These are phyloP conservation scores for Pachypanchax playfairii DNA, from an alignment of 2,113 vertebrate genomes.

Conservation along the genomic window DNA sequence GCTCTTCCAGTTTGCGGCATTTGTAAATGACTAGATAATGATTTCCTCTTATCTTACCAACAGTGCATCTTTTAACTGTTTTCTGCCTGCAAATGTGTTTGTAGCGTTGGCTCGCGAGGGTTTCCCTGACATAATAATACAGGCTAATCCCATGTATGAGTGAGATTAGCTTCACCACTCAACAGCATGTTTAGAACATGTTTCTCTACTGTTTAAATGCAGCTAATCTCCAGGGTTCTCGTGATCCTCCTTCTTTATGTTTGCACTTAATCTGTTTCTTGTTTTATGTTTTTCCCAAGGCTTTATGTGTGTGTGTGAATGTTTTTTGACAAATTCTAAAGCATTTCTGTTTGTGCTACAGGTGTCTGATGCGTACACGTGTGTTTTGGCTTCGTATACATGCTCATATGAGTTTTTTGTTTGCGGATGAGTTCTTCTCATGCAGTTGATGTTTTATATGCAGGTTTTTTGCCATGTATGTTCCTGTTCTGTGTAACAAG, in stretches of 20 bases:
- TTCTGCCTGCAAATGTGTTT: slow-evolving; percentile 43
- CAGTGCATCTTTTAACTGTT: slow-evolving; percentile 22
- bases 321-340: neutral
- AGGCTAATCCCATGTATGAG: slow-evolving; percentile 70
- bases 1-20: slow-evolving; percentile 17
- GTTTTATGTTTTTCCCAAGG: slow-evolving; percentile 51
- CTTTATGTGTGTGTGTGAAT: slow-evolving; percentile 10
- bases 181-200: slow-evolving; percentile 61
- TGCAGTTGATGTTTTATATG: slow-evolving; percentile 32
- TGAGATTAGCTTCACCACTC: slow-evolving; percentile 68
- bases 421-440: neutral
- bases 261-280: slow-evolving; percentile 51
- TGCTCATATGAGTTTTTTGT: neutral
- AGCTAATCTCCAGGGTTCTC: slow-evolving; percentile 67
- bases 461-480: slow-evolving; percentile 18
- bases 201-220: slow-evolving; percentile 68
- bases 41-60: slow-evolving; percentile 33
- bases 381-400: slow-evolving; percentile 11
- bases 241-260: slow-evolving; percentile 59
- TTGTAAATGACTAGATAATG: slow-evolving; percentile 10
- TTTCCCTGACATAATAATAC: slow-evolving; percentile 47
- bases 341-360: neutral
- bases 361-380: neutral
- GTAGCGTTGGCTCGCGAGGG: slow-evolving; percentile 27
- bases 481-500: slow-evolving; percentile 25